Evolutionary conservation across 2,797 vertebrate species (phyloP).

Genomic region (Sardinella longiceps): DNA sequence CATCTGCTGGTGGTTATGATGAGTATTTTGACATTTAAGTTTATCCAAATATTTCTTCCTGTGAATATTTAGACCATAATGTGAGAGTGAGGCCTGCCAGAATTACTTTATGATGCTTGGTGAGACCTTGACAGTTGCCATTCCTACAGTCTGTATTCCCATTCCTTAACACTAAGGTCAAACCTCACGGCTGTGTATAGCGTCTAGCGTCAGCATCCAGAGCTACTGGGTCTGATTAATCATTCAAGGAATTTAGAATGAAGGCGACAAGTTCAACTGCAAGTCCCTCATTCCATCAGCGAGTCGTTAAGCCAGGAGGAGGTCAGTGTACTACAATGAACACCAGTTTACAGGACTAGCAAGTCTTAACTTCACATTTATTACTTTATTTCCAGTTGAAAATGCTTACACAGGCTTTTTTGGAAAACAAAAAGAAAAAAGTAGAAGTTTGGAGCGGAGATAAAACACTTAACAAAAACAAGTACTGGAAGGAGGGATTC

Average conservation of each 20-base stretch:
- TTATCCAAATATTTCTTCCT: background rate
- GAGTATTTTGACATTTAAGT: too few relatives aligned
- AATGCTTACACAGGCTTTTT: constrained; percentile 52
- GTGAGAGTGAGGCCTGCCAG: background rate
- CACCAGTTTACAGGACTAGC: constrained; percentile 1
- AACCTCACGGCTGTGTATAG: background rate
- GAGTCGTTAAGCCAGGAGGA: background rate
- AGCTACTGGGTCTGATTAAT: background rate
- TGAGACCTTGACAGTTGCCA: background rate
- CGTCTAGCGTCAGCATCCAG: background rate
- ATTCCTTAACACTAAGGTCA: background rate
- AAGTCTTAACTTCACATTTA: constrained; percentile 21
- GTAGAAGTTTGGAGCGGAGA: constrained; percentile 13
- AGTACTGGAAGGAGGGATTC: constrained; percentile 32
- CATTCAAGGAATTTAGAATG: background rate
- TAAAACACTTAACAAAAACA: constrained; percentile 49
- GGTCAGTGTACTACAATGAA: constrained; percentile 35
- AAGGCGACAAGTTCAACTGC: background rate
- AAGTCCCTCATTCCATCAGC: background rate
- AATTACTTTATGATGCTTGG: background rate
- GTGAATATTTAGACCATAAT: background rate
- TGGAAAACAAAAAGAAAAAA: constrained; percentile 31
- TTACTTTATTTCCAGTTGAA: constrained; percentile 57
- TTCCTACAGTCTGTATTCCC: background rate
- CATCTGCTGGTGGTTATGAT: too few relatives aligned